A percentile compares a stretch with the other conserved stretches of the same genome.
These are phyloP conservation scores for Gortyna flavago DNA, from an alignment of 2,888 invertebrate genomes.

Conservation along the genomic window DNA sequence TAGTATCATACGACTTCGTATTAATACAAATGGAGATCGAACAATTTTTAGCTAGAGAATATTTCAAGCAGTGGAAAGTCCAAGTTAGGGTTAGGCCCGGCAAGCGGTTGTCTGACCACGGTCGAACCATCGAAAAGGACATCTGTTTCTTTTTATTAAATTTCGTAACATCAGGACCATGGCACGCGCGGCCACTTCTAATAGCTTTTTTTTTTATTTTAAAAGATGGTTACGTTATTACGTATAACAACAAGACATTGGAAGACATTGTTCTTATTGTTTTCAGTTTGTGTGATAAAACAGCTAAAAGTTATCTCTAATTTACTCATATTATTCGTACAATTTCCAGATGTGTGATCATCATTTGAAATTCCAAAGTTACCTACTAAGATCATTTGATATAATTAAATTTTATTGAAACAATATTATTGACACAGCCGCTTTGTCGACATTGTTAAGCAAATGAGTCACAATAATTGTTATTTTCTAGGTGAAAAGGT, in stretches of 20 bases:
- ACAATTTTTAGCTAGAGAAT: neutral
- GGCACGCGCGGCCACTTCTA: neutral
- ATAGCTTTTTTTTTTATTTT: neutral
- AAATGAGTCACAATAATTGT: constrained; percentile 35
- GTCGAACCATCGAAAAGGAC: neutral
- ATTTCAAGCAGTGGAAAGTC: neutral
- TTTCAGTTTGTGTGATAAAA: too few species aligned
- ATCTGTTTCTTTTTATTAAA: neutral
- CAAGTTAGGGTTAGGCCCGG: neutral
- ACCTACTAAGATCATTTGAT: neutral
- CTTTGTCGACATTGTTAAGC: constrained; percentile 2
- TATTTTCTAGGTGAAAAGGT: constrained; percentile 39
- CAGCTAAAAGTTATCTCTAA: neutral
- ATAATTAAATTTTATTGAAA: constrained; percentile 10
- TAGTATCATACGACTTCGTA: too few species aligned
- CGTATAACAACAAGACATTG: too few species aligned
- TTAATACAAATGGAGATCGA: too few species aligned
- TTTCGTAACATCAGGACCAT: too few species aligned
- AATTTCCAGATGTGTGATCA: neutral
- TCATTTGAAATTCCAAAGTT: constrained; percentile 9
- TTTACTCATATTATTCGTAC: neutral
- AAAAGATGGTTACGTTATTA: too few species aligned
- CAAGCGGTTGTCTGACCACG: too few species aligned
- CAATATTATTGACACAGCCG: constrained; percentile 31
- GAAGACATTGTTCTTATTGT: too few species aligned